Evolutionary conservation across 1,140 invertebrate species (phyloP), one percentile per base, ranked within the genome.

Genomic region (Orius insidiosus): DNA sequence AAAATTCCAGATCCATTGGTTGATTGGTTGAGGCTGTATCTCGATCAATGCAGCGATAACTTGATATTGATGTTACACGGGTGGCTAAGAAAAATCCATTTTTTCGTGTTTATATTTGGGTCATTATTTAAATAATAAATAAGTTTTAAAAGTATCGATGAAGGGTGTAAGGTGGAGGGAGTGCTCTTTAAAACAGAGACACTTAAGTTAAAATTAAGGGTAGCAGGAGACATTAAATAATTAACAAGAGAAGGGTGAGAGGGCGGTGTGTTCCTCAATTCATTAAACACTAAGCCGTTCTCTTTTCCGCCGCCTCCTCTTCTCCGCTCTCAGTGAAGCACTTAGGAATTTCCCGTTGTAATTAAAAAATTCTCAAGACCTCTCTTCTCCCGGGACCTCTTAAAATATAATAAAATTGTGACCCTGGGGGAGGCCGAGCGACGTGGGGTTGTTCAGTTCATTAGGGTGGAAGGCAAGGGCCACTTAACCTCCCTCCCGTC

Each of bases 291-390:
- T 24, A 24, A 24, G 24, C 24, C 24, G 38, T 15, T 14, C 10
- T 10, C 13, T 10, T 18, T 30, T 30, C 40, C 19, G 16, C 13
- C 40, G 11, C 40, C 40, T 18, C 40, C 11, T 42, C 16, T n/a
- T n/a, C n/a, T n/a, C 16, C 11, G 11, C 15, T 5, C 9, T 8
- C 15, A 8, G 40, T 14, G 30, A 8, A 42, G 19, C 18, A 30
- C 40, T 24, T 24, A 42, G 30, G 40, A 42, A 42, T 42, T 24
- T 42, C 30, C 40, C 40, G 40, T 42, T 42, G 40, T 42, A 42
- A 42, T 42, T 42, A 42, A 42, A 42, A 42, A 42, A 42, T 42
- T 42, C 40, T 42, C 40, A 42, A 42, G 40, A 42, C 40, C 40
- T 19, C 40, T 19, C 39, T 16, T 11, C 40, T 4, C 40, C 5